Evolutionary conservation across 2,888 invertebrate genomes (phyloP), one percentile per base, ranked within the genome.

Genomic region (Epinotia demarniana): DNA sequence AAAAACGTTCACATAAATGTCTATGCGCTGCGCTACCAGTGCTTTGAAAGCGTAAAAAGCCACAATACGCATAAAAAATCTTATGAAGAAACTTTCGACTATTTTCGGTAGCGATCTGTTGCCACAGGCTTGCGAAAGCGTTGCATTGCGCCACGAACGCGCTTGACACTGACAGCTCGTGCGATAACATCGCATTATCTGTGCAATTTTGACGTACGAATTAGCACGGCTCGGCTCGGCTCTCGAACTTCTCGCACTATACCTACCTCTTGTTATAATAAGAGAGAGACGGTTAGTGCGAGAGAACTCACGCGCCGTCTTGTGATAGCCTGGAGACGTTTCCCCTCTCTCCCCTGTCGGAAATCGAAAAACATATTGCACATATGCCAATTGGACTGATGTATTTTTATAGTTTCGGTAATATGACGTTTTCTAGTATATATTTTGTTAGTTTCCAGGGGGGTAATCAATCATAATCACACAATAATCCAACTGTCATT

Each of bases 81-180:
- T 53, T 49, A 66, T 43, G 43, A 73, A 85, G 87, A 87, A 90
- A 92, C 91, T 90, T 90, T 90, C 90, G 84, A 88, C 89, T 87
- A 88, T 90, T 90, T 91, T 92, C 84, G 89, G 87, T 87, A 83
- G 86, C 83, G 80, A 83, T 75, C 80, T 82, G 78, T 92, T 90
- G 89, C 89, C 90, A 90, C 66, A 66, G 75, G 82, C 87, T 91
- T 91, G 90, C 91, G 91, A 92, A 91, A 92, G 90, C 88, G 87
- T 91, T 90, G 87, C 90, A 66, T 71, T 61, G 66, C 72, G 85
- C 86, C 90, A 90, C 53, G 33, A 66, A 53, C 83, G 61, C 68
- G 53, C n/a, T 55, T 69, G 72, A 69, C 71, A 78, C 79, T 72
- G 70, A 77, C 77, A 77, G 66, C 43, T 67, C 75, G 70, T 71